Percentiles rank a stretch among this genome's conserved stretches.
phyloP scores from a whole-genome alignment of 2,888 invertebrate genomes.

The Odontocolon sp. region DNA sequence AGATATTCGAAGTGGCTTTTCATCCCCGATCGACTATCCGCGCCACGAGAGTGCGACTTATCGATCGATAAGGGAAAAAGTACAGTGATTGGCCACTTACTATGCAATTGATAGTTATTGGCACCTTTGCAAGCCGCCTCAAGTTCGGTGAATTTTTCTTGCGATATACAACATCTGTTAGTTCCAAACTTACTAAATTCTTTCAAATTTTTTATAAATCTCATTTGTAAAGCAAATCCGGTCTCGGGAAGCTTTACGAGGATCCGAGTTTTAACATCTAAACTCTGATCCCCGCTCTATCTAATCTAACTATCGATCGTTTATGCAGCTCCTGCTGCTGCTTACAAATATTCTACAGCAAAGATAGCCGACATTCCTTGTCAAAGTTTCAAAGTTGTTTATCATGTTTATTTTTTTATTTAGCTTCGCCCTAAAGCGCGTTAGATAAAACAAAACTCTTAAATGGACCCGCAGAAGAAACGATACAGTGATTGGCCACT shows the following conservation, averaged over 20 bases:
- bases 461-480: no score
- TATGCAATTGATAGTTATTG: no score
- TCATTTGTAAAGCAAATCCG: no score
- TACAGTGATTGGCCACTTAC: no score
- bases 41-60: slow-evolving; percentile 25
- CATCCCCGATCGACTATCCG: slow-evolving; percentile 4
- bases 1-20: slow-evolving; percentile 2
- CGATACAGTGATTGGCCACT: no score
- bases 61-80: slow-evolving; percentile 17
- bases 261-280: no score
- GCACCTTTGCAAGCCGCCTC: no score
- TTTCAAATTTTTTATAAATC: slow-evolving; percentile 1
- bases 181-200: slow-evolving; percentile 4
- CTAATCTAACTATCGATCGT: slow-evolving; percentile 43
- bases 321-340: slow-evolving; percentile 1
- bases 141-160: no score
- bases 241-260: no score
- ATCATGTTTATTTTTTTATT: slow-evolving; percentile 32
- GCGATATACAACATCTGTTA: no score
- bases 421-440: slow-evolving; percentile 24
- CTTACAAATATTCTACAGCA: slow-evolving; percentile 12
- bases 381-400: slow-evolving; percentile 54
- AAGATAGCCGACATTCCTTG: neutral
- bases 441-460: slow-evolving; percentile 43
- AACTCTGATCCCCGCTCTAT: no score